Evolutionary conservation across 2,113 vertebrate genomes (phyloP).

Genomic region (Rhizomys pruinosus): DNA sequence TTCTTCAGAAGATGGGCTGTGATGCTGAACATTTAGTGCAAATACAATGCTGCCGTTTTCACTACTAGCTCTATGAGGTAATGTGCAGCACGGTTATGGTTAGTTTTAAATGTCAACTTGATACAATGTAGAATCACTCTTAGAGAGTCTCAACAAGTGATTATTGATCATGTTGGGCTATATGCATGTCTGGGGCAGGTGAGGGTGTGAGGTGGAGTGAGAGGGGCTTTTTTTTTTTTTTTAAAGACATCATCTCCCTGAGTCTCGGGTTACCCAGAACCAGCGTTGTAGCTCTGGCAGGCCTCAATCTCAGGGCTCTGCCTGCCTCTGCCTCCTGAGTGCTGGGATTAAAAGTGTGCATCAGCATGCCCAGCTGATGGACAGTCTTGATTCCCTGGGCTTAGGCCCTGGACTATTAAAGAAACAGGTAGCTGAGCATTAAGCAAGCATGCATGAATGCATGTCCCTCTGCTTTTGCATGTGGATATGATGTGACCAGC

Average conservation of each 20-base stretch:
- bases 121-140: neutral
- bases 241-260: no score
- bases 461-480: neutral
- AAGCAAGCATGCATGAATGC: no score
- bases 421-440: neutral
- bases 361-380: neutral
- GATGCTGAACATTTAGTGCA: fast-evolving
- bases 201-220: no score
- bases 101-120: neutral
- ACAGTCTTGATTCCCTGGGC: neutral
- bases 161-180: no score
- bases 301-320: no score
- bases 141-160: neutral
- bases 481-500: no score
- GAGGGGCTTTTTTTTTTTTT: no score
- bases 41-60: no score
- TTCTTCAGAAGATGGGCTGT: neutral
- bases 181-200: no score
- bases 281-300: no score
- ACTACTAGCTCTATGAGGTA: neutral
- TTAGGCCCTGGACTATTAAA: neutral
- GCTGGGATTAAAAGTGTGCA: neutral
- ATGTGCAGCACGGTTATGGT: neutral
- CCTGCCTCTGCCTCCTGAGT: no score
- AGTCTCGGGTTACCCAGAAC: no score